Percentiles rank a stretch among this genome's conserved stretches.
phyloP scores from a whole-genome alignment of 2,888 invertebrate species.

The Petrolisthes manimaculis region DNA sequence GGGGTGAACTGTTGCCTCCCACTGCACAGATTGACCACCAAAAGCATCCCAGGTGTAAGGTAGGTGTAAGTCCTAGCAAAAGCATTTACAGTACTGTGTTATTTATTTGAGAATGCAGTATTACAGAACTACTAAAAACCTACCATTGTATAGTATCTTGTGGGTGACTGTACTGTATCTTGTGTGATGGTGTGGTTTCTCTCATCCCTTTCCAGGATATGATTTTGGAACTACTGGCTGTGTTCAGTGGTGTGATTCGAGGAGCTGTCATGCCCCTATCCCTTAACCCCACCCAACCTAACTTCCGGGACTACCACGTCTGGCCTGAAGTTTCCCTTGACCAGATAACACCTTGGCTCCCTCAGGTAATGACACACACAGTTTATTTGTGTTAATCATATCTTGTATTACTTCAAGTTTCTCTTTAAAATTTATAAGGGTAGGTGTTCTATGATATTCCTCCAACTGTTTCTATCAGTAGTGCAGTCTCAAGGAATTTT shows the following conservation, averaged over 20 bases:
- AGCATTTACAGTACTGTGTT: not conserved
- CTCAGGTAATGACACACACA: slow-evolving; percentile 45
- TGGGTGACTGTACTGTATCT: not conserved
- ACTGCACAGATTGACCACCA: slow-evolving; percentile 74
- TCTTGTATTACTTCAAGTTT: no score
- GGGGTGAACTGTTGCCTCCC: slow-evolving; percentile 78
- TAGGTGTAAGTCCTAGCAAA: slow-evolving; percentile 68
- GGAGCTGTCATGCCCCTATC: slow-evolving; percentile 80
- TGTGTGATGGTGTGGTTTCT: not conserved
- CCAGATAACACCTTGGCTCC: slow-evolving; percentile 67
- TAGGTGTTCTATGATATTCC: no score
- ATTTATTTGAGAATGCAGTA: not conserved
- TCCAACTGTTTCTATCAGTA: no score
- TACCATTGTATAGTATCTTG: not conserved
- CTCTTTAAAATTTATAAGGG: no score
- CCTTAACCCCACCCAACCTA: slow-evolving; percentile 72
- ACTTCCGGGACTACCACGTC: slow-evolving; percentile 74
- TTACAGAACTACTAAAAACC: no score
- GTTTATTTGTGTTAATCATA: no score
- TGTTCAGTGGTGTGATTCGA: slow-evolving; percentile 81
- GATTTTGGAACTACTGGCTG: slow-evolving; percentile 82
- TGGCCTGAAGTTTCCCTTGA: slow-evolving; percentile 71
- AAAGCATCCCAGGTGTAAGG: slow-evolving; percentile 84
- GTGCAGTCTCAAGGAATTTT: no score
- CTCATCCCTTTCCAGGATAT: slow-evolving; percentile 75